Conservation (phyloP, 1,140 invertebrate species). For the Lasioglossum albipes region DNA sequence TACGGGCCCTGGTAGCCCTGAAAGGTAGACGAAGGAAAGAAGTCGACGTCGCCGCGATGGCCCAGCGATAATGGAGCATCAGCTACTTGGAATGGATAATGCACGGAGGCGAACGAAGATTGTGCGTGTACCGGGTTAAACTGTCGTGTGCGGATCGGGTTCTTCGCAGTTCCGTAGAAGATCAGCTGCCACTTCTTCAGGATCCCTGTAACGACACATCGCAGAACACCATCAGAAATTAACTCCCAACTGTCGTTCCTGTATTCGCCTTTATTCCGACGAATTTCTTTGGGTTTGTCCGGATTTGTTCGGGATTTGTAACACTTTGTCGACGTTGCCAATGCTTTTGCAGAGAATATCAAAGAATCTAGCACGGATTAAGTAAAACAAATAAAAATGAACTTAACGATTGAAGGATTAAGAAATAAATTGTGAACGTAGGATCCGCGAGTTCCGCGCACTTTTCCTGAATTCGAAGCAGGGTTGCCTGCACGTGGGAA, state of each 20-base stretch:
- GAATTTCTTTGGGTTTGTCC: not conserved
- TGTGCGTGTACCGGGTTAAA: constrained; percentile 80
- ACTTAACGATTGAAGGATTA: too few relatives aligned
- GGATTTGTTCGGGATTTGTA: not conserved
- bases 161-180: constrained; percentile 92
- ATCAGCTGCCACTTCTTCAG: constrained; percentile 96
- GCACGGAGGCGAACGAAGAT: constrained; percentile 76
- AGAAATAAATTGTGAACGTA: too few relatives aligned
- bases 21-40: constrained; percentile 82
- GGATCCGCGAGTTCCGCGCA: too few relatives aligned
- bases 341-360: too few relatives aligned
- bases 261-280: not conserved
- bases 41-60: constrained; percentile 79
- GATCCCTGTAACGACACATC: constrained; percentile 81
- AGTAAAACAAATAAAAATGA: too few relatives aligned
- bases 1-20: constrained; percentile 87
- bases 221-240: not conserved
- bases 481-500: too few relatives aligned
- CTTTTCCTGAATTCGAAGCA: too few relatives aligned
- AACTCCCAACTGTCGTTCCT: not conserved
- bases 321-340: too few relatives aligned
- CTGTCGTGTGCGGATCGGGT: constrained; percentile 83
- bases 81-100: constrained; percentile 72
- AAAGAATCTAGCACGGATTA: too few relatives aligned
- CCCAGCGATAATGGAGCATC: constrained; percentile 79